These are phyloP conservation scores for Mesochorus sp. DNA, from an alignment of 2,888 invertebrate genomes.

Conservation along the genomic window DNA sequence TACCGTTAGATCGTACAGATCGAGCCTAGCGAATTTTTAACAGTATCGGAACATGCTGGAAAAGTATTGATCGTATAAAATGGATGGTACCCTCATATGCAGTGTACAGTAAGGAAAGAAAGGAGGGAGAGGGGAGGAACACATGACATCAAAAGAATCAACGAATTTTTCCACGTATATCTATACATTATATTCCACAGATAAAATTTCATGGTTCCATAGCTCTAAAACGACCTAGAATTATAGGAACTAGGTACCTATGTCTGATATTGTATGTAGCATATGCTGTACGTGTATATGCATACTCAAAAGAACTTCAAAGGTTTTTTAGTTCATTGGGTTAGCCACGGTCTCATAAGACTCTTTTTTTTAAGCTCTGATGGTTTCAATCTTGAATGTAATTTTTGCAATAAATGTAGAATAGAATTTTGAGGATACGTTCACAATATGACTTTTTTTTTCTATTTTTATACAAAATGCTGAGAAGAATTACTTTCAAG, in stretches of 20 bases:
- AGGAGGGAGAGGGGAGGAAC: background rate
- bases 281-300: background rate
- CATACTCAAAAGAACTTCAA: background rate
- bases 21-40: conserved; percentile 32
- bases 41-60: conserved; percentile 61
- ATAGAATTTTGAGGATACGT: too few relatives aligned
- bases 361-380: background rate
- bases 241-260: conserved; percentile 1
- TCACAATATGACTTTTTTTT: too few relatives aligned
- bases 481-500: too few relatives aligned
- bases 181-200: background rate
- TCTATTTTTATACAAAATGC: too few relatives aligned
- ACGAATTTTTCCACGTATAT: conserved; percentile 1
- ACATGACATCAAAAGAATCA: conserved; percentile 62
- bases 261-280: background rate
- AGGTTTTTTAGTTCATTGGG: background rate
- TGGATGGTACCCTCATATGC: conserved; percentile 2
- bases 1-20: conserved; percentile 58
- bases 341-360: background rate
- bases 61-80: conserved; percentile 72
- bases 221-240: conserved; percentile 5
- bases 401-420: too few relatives aligned
- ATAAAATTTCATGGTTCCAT: background rate
- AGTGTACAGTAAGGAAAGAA: background rate
- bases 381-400: background rate